phyloP scores from a whole-genome alignment of 2,888 invertebrate species.

The Tiliacea aurago region DNA sequence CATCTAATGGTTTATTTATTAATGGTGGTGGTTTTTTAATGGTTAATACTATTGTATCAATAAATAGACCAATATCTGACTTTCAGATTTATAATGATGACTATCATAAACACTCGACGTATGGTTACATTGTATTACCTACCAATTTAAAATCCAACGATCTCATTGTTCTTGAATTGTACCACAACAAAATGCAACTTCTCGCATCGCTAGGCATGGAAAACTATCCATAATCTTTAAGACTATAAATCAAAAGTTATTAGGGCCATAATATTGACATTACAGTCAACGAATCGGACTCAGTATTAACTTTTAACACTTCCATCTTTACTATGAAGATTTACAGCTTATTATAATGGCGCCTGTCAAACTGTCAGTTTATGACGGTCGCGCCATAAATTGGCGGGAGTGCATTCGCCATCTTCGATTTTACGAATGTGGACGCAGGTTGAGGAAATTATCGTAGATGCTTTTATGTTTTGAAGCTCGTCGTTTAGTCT shows the following conservation, averaged over 20 bases:
- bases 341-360: slow-evolving; percentile 51
- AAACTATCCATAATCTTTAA: slow-evolving; percentile 15
- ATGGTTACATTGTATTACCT: neutral
- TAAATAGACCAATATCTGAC: neutral
- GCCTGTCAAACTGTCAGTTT: slow-evolving; percentile 68
- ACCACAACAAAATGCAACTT: slow-evolving; percentile 13
- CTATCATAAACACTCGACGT: neutral
- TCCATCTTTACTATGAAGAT: slow-evolving; percentile 48
- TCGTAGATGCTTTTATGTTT: slow-evolving; percentile 10
- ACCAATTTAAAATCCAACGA: slow-evolving; percentile 5
- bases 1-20: no score
- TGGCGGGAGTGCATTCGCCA: slow-evolving; percentile 60
- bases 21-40: no score
- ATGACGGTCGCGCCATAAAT: slow-evolving; percentile 66
- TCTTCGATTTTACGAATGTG: slow-evolving; percentile 53
- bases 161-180: neutral
- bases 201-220: slow-evolving; percentile 1
- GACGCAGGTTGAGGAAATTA: slow-evolving; percentile 21
- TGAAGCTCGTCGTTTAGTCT: neutral
- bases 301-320: slow-evolving; percentile 48
- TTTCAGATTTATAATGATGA: neutral
- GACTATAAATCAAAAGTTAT: slow-evolving; percentile 52
- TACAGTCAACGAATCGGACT: slow-evolving; percentile 30
- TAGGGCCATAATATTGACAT: slow-evolving; percentile 40
- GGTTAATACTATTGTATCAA: neutral